Percentiles rank a stretch among this genome's conserved stretches.
These are phyloP conservation scores for Conchocele bisecta DNA, from an alignment of 2,888 invertebrate genomes.

Conservation along the genomic window DNA sequence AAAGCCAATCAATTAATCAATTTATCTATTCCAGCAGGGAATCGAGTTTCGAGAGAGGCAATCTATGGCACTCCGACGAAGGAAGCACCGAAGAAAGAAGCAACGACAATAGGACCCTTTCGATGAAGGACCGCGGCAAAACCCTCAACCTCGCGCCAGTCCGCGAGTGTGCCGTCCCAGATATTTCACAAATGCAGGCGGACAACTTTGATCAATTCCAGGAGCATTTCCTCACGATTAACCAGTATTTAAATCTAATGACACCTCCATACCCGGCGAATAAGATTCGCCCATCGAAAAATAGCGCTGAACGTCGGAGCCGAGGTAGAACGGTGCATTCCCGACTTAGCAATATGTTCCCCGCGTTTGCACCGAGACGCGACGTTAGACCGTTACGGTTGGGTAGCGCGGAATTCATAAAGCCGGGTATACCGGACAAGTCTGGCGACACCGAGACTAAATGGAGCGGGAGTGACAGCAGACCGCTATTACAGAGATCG, in stretches of 20 bases:
- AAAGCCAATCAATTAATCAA: too few relatives aligned
- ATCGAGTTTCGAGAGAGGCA: too few relatives aligned
- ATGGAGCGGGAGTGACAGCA: conserved; percentile 32
- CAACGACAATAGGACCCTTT: conserved; percentile 19
- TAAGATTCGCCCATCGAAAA: conserved; percentile 35
- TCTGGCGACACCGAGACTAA: conserved; percentile 1
- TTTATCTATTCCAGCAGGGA: too few relatives aligned
- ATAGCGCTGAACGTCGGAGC: conserved; percentile 24
- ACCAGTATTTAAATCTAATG: conserved; percentile 50
- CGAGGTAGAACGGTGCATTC: conserved; percentile 10
- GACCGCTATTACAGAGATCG: conserved; percentile 2
- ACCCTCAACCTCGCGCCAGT: conserved; percentile 53
- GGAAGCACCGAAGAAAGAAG: conserved; percentile 23
- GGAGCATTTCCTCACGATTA: conserved; percentile 31
- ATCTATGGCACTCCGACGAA: conserved; percentile 41
- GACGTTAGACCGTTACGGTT: conserved; percentile 39
- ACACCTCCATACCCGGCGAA: conserved; percentile 41
- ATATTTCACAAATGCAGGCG: conserved; percentile 10
- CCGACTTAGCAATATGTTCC: conserved; percentile 27
- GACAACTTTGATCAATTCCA: conserved; percentile 43
- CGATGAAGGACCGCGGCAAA: conserved; percentile 54
- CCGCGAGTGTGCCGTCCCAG: conserved; percentile 40
- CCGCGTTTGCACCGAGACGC: conserved; percentile 32
- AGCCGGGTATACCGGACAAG: conserved; percentile 38
- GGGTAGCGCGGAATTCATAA: conserved; percentile 55